A percentile compares a stretch with the other conserved stretches of the same genome.
phyloP scores from a whole-genome alignment of 2,797 vertebrate genomes.

The Octomys mimax region DNA sequence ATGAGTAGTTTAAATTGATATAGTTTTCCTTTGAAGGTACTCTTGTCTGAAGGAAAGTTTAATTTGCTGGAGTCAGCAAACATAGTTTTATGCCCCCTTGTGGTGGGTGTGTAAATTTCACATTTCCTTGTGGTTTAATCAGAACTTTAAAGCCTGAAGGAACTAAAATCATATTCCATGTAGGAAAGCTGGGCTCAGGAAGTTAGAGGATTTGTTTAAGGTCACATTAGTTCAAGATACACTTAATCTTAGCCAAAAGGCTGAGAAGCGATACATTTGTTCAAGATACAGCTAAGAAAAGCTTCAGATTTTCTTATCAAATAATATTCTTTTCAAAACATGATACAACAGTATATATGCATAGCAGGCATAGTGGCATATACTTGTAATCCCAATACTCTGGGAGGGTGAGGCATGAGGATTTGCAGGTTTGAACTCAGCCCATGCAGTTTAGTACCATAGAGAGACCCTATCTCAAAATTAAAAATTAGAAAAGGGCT shows the following conservation, averaged over 20 bases:
- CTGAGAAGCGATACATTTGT: background rate
- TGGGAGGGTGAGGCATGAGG: background rate
- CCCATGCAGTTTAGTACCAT: background rate
- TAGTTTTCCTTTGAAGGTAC: conserved; percentile 39
- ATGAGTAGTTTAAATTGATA: conserved; percentile 50
- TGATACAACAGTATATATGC: background rate
- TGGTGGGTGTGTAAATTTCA: conserved; percentile 58
- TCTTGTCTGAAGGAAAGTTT: conserved; percentile 47
- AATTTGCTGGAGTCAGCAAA: background rate
- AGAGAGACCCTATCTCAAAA: background rate
- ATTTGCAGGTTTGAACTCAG: background rate
- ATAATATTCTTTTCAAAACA: conserved; percentile 36
- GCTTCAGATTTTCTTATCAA: background rate
- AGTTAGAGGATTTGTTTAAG: conserved; percentile 39
- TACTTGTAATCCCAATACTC: background rate
- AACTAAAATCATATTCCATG: background rate
- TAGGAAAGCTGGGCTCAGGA: conserved; percentile 40
- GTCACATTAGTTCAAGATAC: background rate
- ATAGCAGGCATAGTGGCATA: background rate
- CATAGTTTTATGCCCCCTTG: conserved; percentile 71
- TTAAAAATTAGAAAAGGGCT: background rate
- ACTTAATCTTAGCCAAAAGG: too few species aligned
- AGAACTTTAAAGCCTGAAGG: conserved; percentile 22
- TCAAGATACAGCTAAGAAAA: conserved; percentile 14
- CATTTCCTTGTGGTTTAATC: background rate